A percentile compares a stretch with the other conserved stretches of the same genome.
phyloP scores from a whole-genome alignment of 2,888 invertebrate genomes.

The Azorinus chamasolen region DNA sequence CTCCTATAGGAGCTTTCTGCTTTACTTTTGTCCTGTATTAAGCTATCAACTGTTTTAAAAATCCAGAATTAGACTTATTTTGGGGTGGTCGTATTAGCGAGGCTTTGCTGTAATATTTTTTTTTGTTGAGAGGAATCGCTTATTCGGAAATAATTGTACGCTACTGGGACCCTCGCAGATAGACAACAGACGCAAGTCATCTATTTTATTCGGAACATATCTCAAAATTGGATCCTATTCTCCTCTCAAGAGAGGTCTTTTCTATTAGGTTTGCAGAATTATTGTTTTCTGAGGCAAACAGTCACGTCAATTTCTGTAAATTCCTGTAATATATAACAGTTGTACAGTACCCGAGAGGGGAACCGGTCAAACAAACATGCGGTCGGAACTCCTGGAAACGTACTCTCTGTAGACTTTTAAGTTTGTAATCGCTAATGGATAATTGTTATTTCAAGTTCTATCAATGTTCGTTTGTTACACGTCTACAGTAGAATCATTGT shows the following conservation, averaged over 20 bases:
- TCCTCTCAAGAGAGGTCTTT: slow-evolving; percentile 8
- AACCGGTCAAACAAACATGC: neutral
- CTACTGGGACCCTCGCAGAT: too few species aligned
- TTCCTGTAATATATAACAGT: slow-evolving; percentile 28
- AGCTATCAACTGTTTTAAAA: too few species aligned
- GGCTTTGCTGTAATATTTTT: too few species aligned
- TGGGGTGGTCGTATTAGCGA: too few species aligned
- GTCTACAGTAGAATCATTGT: too few species aligned
- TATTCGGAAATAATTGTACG: too few species aligned
- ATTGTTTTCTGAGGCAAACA: slow-evolving; percentile 22
- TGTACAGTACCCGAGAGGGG: slow-evolving; percentile 7
- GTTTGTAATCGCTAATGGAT: slow-evolving; percentile 28
- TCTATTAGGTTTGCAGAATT: slow-evolving; percentile 33
- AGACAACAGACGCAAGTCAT: too few species aligned
- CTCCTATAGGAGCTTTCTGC: too few species aligned
- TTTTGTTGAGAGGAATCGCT: too few species aligned
- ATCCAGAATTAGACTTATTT: too few species aligned
- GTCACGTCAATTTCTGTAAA: slow-evolving; percentile 30
- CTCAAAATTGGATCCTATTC: slow-evolving; percentile 21
- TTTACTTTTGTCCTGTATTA: too few species aligned
- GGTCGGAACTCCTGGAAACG: slow-evolving; percentile 14
- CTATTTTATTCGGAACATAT: slow-evolving; percentile 4
- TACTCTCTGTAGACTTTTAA: slow-evolving; percentile 18
- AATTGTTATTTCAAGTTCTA: slow-evolving; percentile 24
- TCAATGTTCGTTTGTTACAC: too few species aligned